These are phyloP conservation scores for Pristiophorus japonicus DNA, from an alignment of 2,113 vertebrate species.

Conservation along the genomic window DNA sequence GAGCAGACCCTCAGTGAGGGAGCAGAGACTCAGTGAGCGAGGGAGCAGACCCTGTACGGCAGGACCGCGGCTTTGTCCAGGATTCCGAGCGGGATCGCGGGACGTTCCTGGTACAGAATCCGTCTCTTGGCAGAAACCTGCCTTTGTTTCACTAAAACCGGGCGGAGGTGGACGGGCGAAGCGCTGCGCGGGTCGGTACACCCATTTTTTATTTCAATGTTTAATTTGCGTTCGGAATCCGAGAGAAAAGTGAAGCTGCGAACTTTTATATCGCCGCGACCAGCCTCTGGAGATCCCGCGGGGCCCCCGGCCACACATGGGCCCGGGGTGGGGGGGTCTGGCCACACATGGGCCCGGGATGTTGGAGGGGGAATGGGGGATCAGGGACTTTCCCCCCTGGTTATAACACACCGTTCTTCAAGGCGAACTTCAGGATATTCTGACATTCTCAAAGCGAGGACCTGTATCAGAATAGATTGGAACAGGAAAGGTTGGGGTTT, in stretches of 20 bases:
- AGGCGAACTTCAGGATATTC: no score
- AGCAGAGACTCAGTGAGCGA: no score
- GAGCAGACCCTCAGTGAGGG: no score
- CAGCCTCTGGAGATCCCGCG: no score
- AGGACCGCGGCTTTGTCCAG: neutral
- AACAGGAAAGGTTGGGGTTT: neutral
- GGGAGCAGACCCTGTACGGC: no score
- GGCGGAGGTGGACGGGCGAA: neutral
- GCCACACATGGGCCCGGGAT: no score
- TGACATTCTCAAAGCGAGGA: neutral
- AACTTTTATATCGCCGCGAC: neutral
- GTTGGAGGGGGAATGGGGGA: neutral
- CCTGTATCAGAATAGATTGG: neutral
- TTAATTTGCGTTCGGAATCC: neutral
- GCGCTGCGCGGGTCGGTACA: neutral
- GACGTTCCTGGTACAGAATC: neutral
- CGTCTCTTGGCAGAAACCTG: no score
- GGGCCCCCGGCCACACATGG: no score
- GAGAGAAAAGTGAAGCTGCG: no score
- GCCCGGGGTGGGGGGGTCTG: no score
- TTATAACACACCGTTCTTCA: neutral
- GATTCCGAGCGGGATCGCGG: neutral
- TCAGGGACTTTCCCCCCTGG: no score
- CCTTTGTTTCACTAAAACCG: neutral
- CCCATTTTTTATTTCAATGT: neutral